Evolutionary conservation across 1,140 invertebrate genomes (phyloP).

Genomic region (Drosophila saltans): DNA sequence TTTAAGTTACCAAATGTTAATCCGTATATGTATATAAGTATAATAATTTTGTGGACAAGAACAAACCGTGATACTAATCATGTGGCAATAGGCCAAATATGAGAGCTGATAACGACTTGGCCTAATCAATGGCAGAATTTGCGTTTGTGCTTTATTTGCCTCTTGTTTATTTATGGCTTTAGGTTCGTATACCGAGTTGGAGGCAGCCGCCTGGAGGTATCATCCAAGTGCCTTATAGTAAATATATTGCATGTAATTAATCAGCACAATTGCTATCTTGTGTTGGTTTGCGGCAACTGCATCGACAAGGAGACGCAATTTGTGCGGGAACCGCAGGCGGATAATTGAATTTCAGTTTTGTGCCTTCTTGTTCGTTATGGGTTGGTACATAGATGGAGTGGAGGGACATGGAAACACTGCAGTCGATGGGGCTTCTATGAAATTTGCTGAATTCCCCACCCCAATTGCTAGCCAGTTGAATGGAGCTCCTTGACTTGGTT

Average conservation of each 20-base stretch:
- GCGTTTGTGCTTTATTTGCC: slow-evolving; percentile 38
- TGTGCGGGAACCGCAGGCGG: slow-evolving; percentile 42
- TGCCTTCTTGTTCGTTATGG: neutral
- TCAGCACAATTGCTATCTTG: slow-evolving; percentile 53
- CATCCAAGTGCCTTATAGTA: slow-evolving; percentile 19
- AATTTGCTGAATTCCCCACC: neutral
- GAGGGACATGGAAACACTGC: slow-evolving; percentile 21
- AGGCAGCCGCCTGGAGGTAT: neutral
- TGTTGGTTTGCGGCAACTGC: slow-evolving; percentile 42
- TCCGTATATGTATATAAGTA: neutral
- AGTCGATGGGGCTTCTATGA: slow-evolving; percentile 42
- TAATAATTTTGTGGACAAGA: neutral
- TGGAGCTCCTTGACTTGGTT: slow-evolving; percentile 33
- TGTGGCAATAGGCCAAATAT: slow-evolving; percentile 39
- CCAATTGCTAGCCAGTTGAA: slow-evolving; percentile 32
- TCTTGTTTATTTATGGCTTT: slow-evolving; percentile 64
- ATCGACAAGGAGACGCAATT: slow-evolving; percentile 46
- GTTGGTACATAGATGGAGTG: neutral
- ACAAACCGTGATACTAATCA: slow-evolving; percentile 15
- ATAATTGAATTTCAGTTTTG: slow-evolving; percentile 61
- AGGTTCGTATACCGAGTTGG: slow-evolving; percentile 30
- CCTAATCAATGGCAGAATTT: slow-evolving; percentile 62
- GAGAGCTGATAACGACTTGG: slow-evolving; percentile 24
- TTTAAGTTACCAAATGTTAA: slow-evolving; percentile 34
- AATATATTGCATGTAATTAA: slow-evolving; percentile 77